Evolutionary conservation across 2,888 invertebrate species (phyloP).

Genomic region (Eulithis testata): DNA sequence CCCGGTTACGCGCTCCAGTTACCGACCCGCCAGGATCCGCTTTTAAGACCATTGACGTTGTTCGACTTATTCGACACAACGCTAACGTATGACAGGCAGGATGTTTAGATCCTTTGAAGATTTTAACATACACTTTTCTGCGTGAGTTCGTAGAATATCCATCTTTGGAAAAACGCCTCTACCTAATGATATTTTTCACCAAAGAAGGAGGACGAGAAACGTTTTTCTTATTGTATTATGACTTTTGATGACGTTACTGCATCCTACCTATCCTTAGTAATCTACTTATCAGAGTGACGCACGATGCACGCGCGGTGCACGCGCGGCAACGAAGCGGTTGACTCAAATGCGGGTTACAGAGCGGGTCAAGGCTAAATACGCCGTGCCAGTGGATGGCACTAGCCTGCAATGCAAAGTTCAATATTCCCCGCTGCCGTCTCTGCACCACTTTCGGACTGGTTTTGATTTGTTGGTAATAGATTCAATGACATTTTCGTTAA

Average conservation of each 20-base stretch:
- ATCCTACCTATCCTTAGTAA: slow-evolving; percentile 19
- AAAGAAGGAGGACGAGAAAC: too few species aligned
- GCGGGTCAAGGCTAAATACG: slow-evolving; percentile 66
- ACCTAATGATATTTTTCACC: too few species aligned
- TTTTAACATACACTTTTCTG: not conserved
- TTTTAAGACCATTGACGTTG: slow-evolving; percentile 51
- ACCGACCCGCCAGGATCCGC: slow-evolving; percentile 67
- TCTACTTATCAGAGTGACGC: slow-evolving; percentile 28
- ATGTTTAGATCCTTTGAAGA: slow-evolving; percentile 25
- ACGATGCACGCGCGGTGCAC: slow-evolving; percentile 25
- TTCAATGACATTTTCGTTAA: slow-evolving; percentile 31
- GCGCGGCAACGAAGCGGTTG: slow-evolving; percentile 18
- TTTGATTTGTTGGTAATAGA: slow-evolving; percentile 42
- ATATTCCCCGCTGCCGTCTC: slow-evolving; percentile 46
- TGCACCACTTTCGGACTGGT: slow-evolving; percentile 42
- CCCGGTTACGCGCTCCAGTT: slow-evolving; percentile 74
- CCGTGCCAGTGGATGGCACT: slow-evolving; percentile 52
- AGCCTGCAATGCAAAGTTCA: slow-evolving; percentile 67
- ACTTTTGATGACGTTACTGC: slow-evolving; percentile 20
- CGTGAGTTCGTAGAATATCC: not conserved
- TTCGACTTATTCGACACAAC: slow-evolving; percentile 30
- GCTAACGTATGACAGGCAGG: slow-evolving; percentile 28
- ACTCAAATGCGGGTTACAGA: slow-evolving; percentile 32
- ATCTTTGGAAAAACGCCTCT: not conserved
- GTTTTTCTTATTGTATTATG: not conserved